Base-by-base conservation (phyloP, 2,888 invertebrate species). In the Tipula confusa region DNA sequence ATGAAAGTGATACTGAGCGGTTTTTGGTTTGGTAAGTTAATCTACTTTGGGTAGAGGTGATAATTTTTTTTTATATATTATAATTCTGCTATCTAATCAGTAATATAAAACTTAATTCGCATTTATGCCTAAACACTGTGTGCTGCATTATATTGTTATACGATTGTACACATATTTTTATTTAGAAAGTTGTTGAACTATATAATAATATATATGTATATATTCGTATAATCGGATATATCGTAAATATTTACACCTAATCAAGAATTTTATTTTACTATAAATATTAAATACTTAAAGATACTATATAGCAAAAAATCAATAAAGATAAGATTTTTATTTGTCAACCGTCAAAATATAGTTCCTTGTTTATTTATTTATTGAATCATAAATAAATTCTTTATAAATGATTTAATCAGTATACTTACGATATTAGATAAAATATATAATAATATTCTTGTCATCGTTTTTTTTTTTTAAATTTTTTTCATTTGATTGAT, bases 311-410 rank as follows among this genome's bases (percentile, higher is more conserved):
- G 64, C 64, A 11, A 64, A 64, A 64, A 64, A 64, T 24, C 64
- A 64, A 64, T 64, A 64, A 24, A 64, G 64, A 64, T 64, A 64
- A 64, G n/a, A 9, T 64, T 24, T 64, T 64, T 38, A n/a, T 24
- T 18, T 33, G 33, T 24, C 11, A 64, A 64, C 24, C 64, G 24
- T 64, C 24, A 64, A 64, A n/a, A 64, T 24, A 24, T 24, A 64
- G 64, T 64, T 64, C 64, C 64, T 64, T 64, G 64, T 64, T 64
- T 64, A 64, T 64, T 64, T 64, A 64, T 64, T 64, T 64, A 64
- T 24, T 64, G 64, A 64, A 64, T 64, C 64, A 64, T 64, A 64
- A 64, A 64, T 64, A 24, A 64, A 64, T 64, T 64, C 64, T 24
- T 64, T 64, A 64, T 64, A 64, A 64, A 64, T 64, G 24, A 64